Base-by-base conservation (phyloP, 2,113 vertebrate genomes). In the Ceyx cyanopectus region DNA sequence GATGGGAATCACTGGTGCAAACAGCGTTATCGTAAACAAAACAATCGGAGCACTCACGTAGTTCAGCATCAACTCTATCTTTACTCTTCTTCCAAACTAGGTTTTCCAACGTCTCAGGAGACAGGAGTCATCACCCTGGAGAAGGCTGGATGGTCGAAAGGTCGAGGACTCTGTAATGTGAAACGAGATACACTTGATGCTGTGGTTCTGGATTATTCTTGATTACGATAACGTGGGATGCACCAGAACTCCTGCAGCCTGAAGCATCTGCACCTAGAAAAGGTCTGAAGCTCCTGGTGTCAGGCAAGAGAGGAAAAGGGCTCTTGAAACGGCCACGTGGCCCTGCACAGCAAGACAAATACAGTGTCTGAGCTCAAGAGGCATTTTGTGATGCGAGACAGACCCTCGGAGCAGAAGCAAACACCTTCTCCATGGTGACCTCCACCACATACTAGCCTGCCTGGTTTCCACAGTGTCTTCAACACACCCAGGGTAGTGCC, bases 71-170 rank as follows among this genome's bases (percentile, higher is more conserved):
- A 95, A 95, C 91, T 89, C 79, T 81, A 91, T 85, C 65, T 60
- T 89, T 82, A 81, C 30, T 95, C 95, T 93, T 89, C 92, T 87
- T 96, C 94, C 95, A 89, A 96, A 96, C 96, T 96, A 96, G 95
- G 96, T 96, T 92, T 96, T 94, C 95, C 95, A 96, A 68, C 73
- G 94, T 94, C 95, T 96, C 94, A 96, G 95, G 81, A 92, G 91
- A 90, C 94, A 92, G 94, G 79, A 96, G 91, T 76, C 85, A 85
- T 94, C 95, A 93, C 91, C 93, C 48, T 77, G 95, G 89, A 90
- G 91, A 96, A 94, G 92, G 89, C 94, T 81, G 95, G 94, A 91
- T 87, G 95, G 92, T 70, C 63, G 90, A 82, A 93, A 91, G 87
- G 89, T 92, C 81, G 75, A 94, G 89, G 96, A 82, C 91, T 94